Evolutionary conservation across 2,888 invertebrate genomes (phyloP), one percentile per base, ranked within the genome.

Genomic region (Pandemis cinnamomeana): DNA sequence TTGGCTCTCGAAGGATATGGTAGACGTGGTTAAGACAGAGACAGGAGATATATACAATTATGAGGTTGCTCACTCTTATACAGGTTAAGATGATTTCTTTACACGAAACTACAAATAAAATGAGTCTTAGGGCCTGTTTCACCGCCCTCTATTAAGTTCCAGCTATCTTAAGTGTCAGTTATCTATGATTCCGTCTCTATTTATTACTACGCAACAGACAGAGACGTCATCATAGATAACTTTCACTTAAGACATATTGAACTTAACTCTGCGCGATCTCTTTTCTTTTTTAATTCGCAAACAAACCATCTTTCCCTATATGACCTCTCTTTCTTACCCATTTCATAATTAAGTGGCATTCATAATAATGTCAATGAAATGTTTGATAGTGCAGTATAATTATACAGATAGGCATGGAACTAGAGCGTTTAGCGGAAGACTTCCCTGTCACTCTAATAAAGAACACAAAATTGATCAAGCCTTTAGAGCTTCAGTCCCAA

Each of bases 21-120:
- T 48, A 58, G 60, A 36, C 20, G 58, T 71, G 64, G 41, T 48
- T 6, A 41, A 71, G 46, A 71, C 48, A 71, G 66, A 60, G 60
- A 58, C 66, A 66, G 66, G 8, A 20, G 60, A 58, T 58, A 27
- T 15, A 3, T 20, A 60, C 64, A 71, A 15, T 15, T 46, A 36
- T 7, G 36, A 15, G 36, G 55, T 7, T 8, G 8, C 44, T 44
- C 2, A 36, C 27, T 2, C 27, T 2, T n/a, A 5, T 13, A 51
- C 13, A 53, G 5, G 60, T 8, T 2, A 7, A 60, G 58, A 51
- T 42, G 71, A 60, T 60, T 71, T 15, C 51, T 53, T 44, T 6
- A 51, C 7, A 53, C 1, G 6, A 7, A 51, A 51, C n/a, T 44
- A 44, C 44, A 44, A 36, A 36, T 36, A 36, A 36, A 36, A 36